Evolutionary conservation across 2,797 vertebrate genomes (phyloP), one percentile per base, ranked within the genome.

Genomic region (Anguilla anguilla): DNA sequence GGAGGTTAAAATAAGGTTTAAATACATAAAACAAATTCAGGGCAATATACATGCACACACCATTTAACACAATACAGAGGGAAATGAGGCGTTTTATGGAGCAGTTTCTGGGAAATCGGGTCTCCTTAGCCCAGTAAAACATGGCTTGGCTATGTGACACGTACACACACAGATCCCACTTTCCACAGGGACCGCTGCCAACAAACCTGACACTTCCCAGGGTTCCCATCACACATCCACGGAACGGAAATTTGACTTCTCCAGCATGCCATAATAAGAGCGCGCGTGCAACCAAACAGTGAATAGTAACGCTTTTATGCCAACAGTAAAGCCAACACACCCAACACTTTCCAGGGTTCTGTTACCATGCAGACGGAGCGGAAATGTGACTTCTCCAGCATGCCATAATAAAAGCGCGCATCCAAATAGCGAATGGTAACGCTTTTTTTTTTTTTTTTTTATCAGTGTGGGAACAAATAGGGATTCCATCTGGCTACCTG

Each of bases 381-480:
- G 19, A 81, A 49, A 49, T 81, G 10, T 3, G 77, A 81, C 19
- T 81, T 49, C 43, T 81, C 43, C 39, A 10, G 39, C 0, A 6
- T n/a, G 43, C 22, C 77, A n/a, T 10, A 25, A 49, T 46, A 46
- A 81, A 77, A 46, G 17, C 6, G 39, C 3, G 39, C 17, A 3
- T 17, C 5, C 17, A 79, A 46, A 13, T 11, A 46, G 74, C 17
- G 35, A 79, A 79, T 46, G 2, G 13, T 77, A 46, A 19, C 15
- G 39, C 15, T 7, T 55, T 55, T 55, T n/a, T 31, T 35, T n/a
- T 31, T 35, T 35, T 35, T 35, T 22, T 77, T 49, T n/a, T 25
- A 81, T 81, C 77, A 81, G 43, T n/a, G 77, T 49, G 77, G 22
- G 43, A 49, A 81, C 43, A 46, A 81, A 81, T 77, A 81, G 77